phyloP scores from a whole-genome alignment of 2,888 invertebrate species.

The Cheilosia vernalis region DNA sequence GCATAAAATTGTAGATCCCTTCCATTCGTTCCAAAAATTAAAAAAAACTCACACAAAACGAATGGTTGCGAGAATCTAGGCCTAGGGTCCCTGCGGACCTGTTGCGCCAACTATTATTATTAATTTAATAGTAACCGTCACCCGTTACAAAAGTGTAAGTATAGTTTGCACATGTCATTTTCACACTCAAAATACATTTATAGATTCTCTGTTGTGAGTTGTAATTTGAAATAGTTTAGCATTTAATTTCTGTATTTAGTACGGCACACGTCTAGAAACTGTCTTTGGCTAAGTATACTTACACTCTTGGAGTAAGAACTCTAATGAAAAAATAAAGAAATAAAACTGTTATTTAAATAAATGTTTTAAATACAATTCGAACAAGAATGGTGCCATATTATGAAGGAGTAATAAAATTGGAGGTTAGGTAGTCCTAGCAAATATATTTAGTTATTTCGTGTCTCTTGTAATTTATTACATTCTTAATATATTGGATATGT shows the following conservation, averaged over 20 bases:
- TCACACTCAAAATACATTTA: conserved; percentile 3
- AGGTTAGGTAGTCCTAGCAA: too few species aligned
- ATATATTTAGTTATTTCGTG: too few species aligned
- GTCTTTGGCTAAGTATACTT: conserved; percentile 64
- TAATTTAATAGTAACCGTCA: conserved; percentile 21
- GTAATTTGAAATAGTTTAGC: conserved; percentile 11
- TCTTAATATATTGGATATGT: too few species aligned
- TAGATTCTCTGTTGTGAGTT: conserved; percentile 16
- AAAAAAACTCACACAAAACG: too few species aligned
- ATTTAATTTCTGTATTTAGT: conserved; percentile 51
- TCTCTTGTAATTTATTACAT: too few species aligned
- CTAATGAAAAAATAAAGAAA: conserved; percentile 65
- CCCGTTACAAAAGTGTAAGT: conserved; percentile 58
- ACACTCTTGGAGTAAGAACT: conserved; percentile 74
- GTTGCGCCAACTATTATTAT: too few species aligned
- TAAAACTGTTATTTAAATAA: conserved; percentile 41
- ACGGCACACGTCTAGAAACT: conserved; percentile 27
- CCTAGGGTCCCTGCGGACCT: too few species aligned
- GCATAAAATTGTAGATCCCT: too few species aligned
- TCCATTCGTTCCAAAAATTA: too few species aligned
- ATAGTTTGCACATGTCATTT: conserved; percentile 52
- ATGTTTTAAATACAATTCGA: conserved; percentile 12
- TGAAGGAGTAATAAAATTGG: background rate
- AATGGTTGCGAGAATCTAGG: too few species aligned
- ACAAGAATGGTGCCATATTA: conserved; percentile 4